Conservation (phyloP, 2,888 invertebrate species). For the Pasiphila rectangulata region DNA sequence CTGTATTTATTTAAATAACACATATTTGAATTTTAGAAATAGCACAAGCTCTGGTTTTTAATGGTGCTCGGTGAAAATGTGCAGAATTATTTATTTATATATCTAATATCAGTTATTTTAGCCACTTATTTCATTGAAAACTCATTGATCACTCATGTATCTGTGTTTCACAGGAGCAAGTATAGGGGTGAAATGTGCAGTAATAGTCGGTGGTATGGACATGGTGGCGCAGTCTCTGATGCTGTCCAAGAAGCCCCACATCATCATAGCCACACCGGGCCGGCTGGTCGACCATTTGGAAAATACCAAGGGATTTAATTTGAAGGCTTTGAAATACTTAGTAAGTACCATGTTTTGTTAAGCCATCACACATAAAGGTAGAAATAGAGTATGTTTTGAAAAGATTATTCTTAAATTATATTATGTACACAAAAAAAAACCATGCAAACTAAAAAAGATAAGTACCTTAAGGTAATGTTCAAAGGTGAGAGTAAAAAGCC, state of each 20-base stretch:
- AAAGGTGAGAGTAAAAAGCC: too few relatives aligned
- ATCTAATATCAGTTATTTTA: too few relatives aligned
- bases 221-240: slow-evolving; percentile 96
- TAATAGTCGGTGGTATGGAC: slow-evolving; percentile 99
- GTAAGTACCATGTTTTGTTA: slow-evolving; percentile 71
- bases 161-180: slow-evolving; percentile 83
- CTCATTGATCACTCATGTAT: too few relatives aligned
- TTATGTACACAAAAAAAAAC: too few relatives aligned
- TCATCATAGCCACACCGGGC: slow-evolving; percentile 98
- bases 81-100: too few relatives aligned
- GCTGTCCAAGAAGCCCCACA: slow-evolving; percentile 97
- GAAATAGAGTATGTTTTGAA: background rate
- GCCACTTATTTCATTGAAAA: too few relatives aligned
- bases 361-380: background rate
- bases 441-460: too few relatives aligned
- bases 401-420: background rate
- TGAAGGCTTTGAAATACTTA: slow-evolving; percentile 92
- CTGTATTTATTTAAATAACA: too few relatives aligned
- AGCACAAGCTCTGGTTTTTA: background rate
- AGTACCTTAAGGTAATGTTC: too few relatives aligned
- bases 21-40: background rate
- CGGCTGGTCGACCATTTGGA: slow-evolving; percentile 97
- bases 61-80: too few relatives aligned
- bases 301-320: slow-evolving; percentile 98
- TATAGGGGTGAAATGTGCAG: slow-evolving; percentile 97